Evolutionary conservation across 2,797 vertebrate species (phyloP).

Genomic region (Gymnothorax reevesii): DNA sequence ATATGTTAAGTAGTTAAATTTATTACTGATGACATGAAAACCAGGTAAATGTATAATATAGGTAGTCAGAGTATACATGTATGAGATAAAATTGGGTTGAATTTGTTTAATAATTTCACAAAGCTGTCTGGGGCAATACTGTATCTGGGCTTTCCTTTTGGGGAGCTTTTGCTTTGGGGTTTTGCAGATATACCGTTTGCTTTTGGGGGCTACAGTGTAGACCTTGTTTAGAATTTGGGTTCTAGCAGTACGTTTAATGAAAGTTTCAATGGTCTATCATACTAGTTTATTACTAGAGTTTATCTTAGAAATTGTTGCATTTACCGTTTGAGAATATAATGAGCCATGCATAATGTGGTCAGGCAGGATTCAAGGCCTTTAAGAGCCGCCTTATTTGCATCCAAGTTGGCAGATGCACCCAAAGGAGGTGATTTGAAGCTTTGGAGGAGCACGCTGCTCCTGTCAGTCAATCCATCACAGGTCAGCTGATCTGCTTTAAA

Average conservation of each 20-base stretch:
- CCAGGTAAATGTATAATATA: too few relatives aligned
- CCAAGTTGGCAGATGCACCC: not conserved
- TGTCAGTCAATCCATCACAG: slow-evolving; percentile 22
- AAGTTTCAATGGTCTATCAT: not conserved
- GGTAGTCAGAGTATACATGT: too few relatives aligned
- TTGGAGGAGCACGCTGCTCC: not conserved
- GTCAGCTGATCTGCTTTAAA: slow-evolving; percentile 26
- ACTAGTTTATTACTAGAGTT: not conserved
- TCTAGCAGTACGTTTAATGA: not conserved
- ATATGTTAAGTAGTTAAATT: too few relatives aligned
- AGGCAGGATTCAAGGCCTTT: not conserved
- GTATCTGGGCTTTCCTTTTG: too few relatives aligned
- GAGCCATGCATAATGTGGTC: not conserved
- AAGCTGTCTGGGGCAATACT: too few relatives aligned
- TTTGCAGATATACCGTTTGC: too few relatives aligned
- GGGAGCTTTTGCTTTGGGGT: too few relatives aligned
- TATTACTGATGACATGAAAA: too few relatives aligned
- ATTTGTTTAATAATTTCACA: too few relatives aligned
- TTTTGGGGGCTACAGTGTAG: too few relatives aligned
- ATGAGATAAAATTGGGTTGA: too few relatives aligned
- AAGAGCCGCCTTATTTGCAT: not conserved
- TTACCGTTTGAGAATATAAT: not conserved
- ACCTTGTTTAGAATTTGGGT: too few relatives aligned
- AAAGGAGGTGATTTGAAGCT: not conserved
- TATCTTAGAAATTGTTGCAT: not conserved